A percentile compares a stretch with the other conserved stretches of the same genome.
Conservation (phyloP, 2,888 invertebrate species). For the Caenorhabditis drosophilae region DNA sequence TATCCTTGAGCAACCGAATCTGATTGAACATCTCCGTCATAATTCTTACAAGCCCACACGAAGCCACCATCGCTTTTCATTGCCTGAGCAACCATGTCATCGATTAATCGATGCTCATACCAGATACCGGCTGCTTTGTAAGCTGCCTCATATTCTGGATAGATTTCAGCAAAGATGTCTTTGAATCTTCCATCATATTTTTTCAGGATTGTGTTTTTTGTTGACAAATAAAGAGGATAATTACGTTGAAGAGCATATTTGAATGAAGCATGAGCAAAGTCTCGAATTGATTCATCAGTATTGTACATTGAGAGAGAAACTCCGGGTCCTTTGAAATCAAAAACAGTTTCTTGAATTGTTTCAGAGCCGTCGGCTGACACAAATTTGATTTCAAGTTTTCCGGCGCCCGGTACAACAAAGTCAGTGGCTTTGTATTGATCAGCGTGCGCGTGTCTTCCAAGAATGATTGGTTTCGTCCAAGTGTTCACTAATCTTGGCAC, state of each 20-base stretch:
- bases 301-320: conserved; percentile 93
- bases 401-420: conserved; percentile 88
- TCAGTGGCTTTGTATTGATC: conserved; percentile 94
- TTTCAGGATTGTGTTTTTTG: conserved; percentile 89
- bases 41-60: conserved; percentile 99
- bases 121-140: conserved; percentile 87
- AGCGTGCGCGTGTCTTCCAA: conserved; percentile 87
- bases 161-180: conserved; percentile 89
- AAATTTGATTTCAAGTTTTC: conserved; percentile 85
- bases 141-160: conserved; percentile 79
- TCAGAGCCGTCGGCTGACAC: conserved; percentile 70
- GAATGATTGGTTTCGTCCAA: conserved; percentile 95
- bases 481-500: conserved; percentile 91
- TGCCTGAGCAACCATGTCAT: conserved; percentile 94
- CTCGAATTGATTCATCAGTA: conserved; percentile 82
- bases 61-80: conserved; percentile 90
- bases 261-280: conserved; percentile 93
- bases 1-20: conserved; percentile 90
- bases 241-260: conserved; percentile 83
- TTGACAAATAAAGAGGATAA: conserved; percentile 78
- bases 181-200: conserved; percentile 88
- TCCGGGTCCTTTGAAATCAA: conserved; percentile 73
- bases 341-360: conserved; percentile 58
- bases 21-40: conserved; percentile 98
- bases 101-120: conserved; percentile 97